Base-by-base conservation (phyloP, 2,797 vertebrate species). In the Bradypodion pumilum region DNA sequence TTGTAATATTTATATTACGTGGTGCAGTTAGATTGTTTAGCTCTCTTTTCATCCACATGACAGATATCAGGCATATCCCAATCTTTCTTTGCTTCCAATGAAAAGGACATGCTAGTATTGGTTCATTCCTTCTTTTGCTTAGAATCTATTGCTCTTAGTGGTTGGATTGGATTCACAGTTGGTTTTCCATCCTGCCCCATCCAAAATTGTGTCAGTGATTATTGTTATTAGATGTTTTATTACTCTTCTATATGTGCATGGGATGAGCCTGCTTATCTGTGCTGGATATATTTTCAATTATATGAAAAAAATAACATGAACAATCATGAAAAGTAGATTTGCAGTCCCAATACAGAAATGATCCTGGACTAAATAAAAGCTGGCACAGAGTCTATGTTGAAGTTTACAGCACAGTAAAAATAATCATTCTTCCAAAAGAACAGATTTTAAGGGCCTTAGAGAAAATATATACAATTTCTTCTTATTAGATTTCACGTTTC, bases 221-320 rank as follows among this genome's bases (percentile, higher is more conserved):
- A 78, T 84, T 86, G 75, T 89, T 93, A 92, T 91, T 75, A 84
- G 86, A 76, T 74, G 25, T 65, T 91, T 88, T 89, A 88, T 88
- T 75, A 85, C 27, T 81, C 68, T 87, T n/a, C n/a, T n/a, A n/a
- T n/a, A 70, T 78, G 16, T 69, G 65, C 69, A 74, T 1, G 0
- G 74, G 37, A 72, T 75, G 27, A 62, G 32, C 81, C 7, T 76
- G 78, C 60, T 25, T 46, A 84, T 74, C 60, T 83, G 42, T 44
- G 52, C 2, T 85, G 60, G 46, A 59, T 85, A 46, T 15, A 63
- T 85, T 89, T 88, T 89, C 87, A 56, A 59, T 44, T 13, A 72
- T 59, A 19, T 68, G 52, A 83, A 91, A 91, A 52, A 91, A 89
- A 85, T 85, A 2, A 35, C 52, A 85, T 9, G 4, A 23, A 84